Conservation (phyloP, 2,797 vertebrate species). For the Rhynchonycteris naso region DNA sequence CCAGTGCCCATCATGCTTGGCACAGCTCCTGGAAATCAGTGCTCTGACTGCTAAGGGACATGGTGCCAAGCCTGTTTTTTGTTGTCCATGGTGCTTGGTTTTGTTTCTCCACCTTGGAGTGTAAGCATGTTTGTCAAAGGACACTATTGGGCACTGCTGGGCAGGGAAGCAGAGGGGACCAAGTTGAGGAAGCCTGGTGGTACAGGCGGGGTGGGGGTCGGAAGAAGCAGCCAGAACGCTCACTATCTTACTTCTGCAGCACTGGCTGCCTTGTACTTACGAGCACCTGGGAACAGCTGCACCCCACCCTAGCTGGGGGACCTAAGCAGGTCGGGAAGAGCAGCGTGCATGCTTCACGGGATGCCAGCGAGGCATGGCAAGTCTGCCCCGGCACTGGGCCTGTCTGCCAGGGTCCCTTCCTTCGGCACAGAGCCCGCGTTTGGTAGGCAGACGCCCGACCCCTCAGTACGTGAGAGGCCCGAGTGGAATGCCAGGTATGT, state of each 20-base stretch:
- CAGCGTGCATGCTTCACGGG: constrained; percentile 79
- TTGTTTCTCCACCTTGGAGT: constrained; percentile 79
- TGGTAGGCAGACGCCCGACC: constrained; percentile 89
- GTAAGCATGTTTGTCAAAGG: constrained; percentile 81
- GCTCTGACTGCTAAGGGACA: constrained; percentile 66
- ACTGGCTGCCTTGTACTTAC: constrained; percentile 70
- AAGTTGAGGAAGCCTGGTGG: neutral
- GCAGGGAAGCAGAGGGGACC: neutral
- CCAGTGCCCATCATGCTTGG: constrained; percentile 80
- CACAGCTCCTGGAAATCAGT: constrained; percentile 84
- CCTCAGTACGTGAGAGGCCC: constrained; percentile 89
- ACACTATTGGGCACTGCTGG: neutral
- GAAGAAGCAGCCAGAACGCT: constrained; percentile 4
- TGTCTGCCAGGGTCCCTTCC: constrained; percentile 87
- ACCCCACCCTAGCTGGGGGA: constrained; percentile 79
- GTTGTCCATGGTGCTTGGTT: constrained; percentile 60
- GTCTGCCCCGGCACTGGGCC: constrained; percentile 89
- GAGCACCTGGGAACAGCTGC: constrained; percentile 77
- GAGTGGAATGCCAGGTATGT: constrained; percentile 94
- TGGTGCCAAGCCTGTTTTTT: constrained; percentile 82
- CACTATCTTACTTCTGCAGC: constrained; percentile 70
- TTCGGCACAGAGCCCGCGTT: constrained; percentile 88
- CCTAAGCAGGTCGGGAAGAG: constrained; percentile 81
- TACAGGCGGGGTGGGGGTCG: neutral
- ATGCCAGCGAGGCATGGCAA: constrained; percentile 88